These are phyloP conservation scores for Cyclura pinguis DNA, from an alignment of 2,797 vertebrate species.

Conservation along the genomic window DNA sequence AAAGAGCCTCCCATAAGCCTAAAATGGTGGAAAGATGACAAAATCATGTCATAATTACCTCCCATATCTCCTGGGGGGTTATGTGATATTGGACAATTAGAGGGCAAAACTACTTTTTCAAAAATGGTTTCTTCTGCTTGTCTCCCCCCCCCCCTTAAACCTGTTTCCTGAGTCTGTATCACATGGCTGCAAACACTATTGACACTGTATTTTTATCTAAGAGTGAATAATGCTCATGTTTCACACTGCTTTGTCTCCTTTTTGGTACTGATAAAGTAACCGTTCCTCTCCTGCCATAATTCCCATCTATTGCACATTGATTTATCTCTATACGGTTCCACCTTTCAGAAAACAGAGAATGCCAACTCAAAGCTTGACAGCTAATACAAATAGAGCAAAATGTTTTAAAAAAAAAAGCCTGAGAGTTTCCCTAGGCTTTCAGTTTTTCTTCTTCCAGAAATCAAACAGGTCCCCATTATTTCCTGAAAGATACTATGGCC, in stretches of 20 bases:
- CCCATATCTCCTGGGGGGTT: too few species aligned
- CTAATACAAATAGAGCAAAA: background rate
- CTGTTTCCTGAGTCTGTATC: constrained; percentile 39
- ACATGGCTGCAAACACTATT: constrained; percentile 51
- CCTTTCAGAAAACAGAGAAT: constrained; percentile 28
- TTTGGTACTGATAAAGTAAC: background rate
- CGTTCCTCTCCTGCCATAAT: constrained; percentile 11
- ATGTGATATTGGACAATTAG: too few species aligned
- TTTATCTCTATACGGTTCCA: constrained; percentile 9
- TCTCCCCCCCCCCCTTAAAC: too few species aligned
- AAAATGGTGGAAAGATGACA: too few species aligned
- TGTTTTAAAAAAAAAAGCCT: background rate
- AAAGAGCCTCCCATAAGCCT: too few species aligned
- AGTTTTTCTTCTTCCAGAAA: background rate
- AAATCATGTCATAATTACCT: too few species aligned
- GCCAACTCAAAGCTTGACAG: too few species aligned
- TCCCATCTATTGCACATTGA: constrained; percentile 29
- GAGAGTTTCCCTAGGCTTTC: background rate
- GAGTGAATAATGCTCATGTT: constrained; percentile 12
- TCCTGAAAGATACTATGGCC: too few species aligned
- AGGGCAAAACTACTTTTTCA: too few species aligned
- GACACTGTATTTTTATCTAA: background rate
- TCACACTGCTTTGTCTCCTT: background rate
- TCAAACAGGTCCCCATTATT: too few species aligned
- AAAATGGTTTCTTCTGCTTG: too few species aligned